phyloP scores from a whole-genome alignment of 2,888 invertebrate genomes.

The Synergus japonicus region DNA sequence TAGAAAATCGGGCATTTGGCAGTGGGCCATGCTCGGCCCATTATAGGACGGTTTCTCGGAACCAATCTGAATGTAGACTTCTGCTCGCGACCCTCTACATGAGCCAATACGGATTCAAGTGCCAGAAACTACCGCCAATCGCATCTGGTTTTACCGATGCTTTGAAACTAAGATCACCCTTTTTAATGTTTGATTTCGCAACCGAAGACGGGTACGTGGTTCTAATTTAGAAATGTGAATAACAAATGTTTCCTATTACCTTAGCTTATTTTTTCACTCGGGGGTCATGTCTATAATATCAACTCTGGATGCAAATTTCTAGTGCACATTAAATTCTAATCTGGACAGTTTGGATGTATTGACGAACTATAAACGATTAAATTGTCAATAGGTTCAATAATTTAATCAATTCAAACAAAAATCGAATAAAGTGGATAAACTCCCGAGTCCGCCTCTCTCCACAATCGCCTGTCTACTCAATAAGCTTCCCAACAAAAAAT shows the following conservation, averaged over 20 bases:
- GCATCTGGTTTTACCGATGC: conserved; percentile 14
- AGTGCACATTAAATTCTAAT: too few species aligned
- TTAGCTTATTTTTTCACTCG: too few species aligned
- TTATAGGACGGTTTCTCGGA: conserved; percentile 52
- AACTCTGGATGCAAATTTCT: too few species aligned
- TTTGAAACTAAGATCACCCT: conserved; percentile 10
- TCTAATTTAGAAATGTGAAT: too few species aligned
- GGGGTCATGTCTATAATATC: too few species aligned
- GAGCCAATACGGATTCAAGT: conserved; percentile 42
- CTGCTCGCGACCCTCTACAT: conserved; percentile 42
- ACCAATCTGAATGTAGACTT: conserved; percentile 52
- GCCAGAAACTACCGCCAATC: conserved; percentile 36
- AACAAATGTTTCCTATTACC: too few species aligned
- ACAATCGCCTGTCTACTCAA: background rate
- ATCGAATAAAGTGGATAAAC: background rate
- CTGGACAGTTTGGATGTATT: background rate
- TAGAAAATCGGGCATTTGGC: conserved; percentile 40
- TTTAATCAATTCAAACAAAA: background rate
- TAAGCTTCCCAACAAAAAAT: background rate
- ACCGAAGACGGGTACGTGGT: background rate
- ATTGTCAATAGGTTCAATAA: background rate
- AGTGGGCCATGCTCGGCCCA: conserved; percentile 42
- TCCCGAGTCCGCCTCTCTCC: background rate
- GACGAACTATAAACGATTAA: background rate
- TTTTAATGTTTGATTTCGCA: background rate